These are phyloP conservation scores for Gallinago undulata DNA, from an alignment of 2,113 vertebrate species.

Conservation along the genomic window DNA sequence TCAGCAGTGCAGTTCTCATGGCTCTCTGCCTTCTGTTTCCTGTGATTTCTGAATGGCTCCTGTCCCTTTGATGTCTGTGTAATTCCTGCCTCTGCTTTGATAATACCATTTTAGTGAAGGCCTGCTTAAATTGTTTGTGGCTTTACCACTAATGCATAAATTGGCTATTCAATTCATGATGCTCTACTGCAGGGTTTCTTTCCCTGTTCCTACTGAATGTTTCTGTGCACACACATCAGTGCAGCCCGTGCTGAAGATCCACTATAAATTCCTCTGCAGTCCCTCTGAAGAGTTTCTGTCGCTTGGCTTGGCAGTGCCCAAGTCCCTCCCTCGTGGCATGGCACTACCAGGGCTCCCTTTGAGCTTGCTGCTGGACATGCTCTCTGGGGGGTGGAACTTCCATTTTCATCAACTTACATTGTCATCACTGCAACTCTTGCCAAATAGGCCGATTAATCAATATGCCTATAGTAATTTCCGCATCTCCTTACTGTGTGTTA, in stretches of 20 bases:
- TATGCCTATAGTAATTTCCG: not conserved
- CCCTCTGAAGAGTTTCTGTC: not conserved
- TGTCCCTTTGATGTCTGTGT: fast-evolving
- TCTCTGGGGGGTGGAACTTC: not conserved
- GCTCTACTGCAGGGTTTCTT: not conserved
- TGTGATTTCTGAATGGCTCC: not conserved
- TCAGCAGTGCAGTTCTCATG: not conserved
- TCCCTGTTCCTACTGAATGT: not conserved
- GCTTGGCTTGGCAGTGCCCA: fast-evolving
- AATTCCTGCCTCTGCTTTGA: not conserved
- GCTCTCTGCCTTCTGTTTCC: not conserved
- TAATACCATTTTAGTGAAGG: not conserved
- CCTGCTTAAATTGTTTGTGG: not conserved
- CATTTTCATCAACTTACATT: not conserved
- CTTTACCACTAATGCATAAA: not conserved
- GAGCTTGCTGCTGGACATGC: fast-evolving
- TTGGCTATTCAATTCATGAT: not conserved
- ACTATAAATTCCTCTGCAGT: not conserved
- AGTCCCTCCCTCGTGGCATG: fast-evolving
- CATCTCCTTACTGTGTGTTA: not conserved
- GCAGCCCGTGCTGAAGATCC: not conserved
- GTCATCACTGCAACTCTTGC: not conserved
- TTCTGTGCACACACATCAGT: not conserved
- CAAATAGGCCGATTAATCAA: not conserved
- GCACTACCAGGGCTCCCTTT: not conserved